phyloP scores from a whole-genome alignment of 2,113 vertebrate species.

The Pelmatolapia mariae region DNA sequence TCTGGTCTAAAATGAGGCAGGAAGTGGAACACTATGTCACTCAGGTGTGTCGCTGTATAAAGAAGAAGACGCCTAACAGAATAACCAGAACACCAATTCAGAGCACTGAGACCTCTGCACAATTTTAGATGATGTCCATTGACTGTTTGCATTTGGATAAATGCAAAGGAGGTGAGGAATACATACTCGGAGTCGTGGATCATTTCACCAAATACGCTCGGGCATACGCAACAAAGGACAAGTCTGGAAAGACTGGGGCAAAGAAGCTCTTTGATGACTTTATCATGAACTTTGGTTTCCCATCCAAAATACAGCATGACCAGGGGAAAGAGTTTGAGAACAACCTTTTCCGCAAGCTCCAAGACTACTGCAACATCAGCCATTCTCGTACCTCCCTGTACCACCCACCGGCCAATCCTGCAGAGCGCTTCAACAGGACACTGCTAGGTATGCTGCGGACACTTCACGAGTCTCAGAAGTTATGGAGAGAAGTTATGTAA shows the following conservation, averaged over 20 bases:
- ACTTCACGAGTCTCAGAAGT: background rate
- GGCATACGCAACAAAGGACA: background rate
- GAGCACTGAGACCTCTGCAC: background rate
- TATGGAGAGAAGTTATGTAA: constrained; percentile 18
- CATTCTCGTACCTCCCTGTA: background rate
- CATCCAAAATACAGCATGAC: background rate
- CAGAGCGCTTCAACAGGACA: background rate
- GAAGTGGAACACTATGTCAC: background rate
- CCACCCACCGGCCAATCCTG: background rate
- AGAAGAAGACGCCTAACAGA: background rate
- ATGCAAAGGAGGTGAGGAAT: background rate
- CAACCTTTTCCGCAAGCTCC: background rate
- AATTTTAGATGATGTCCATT: background rate
- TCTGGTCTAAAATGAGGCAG: background rate
- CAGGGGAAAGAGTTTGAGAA: background rate
- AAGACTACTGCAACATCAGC: background rate
- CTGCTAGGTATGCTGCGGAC: background rate
- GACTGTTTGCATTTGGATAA: background rate
- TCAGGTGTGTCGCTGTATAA: background rate
- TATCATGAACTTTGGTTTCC: background rate
- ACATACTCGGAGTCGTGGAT: background rate
- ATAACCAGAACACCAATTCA: background rate
- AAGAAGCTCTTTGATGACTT: background rate
- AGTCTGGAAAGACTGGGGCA: background rate
- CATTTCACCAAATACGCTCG: background rate